phyloP scores from a whole-genome alignment of 2,888 invertebrate species.

The Dasypolia templi region DNA sequence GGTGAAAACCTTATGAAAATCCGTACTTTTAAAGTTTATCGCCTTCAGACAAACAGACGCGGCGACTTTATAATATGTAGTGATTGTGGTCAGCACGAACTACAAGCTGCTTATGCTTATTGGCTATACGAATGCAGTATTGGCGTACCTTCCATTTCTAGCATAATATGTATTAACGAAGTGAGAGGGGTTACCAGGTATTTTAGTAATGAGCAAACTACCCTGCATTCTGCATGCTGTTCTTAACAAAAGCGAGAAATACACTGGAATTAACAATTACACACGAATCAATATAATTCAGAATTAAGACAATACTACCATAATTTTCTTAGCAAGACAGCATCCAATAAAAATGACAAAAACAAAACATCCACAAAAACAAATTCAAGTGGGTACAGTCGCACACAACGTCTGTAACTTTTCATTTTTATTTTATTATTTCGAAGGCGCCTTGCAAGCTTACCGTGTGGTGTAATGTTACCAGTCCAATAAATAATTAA shows the following conservation, averaged over 20 bases:
- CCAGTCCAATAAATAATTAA: slow-evolving; percentile 66
- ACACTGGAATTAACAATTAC: slow-evolving; percentile 4
- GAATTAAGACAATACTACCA: slow-evolving; percentile 13
- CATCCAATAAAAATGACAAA: slow-evolving; percentile 13
- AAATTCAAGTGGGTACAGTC: slow-evolving; percentile 46
- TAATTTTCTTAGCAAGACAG: slow-evolving; percentile 22
- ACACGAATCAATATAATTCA: not conserved
- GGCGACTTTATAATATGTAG: too few relatives aligned
- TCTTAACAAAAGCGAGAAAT: not conserved
- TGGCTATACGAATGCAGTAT: not conserved
- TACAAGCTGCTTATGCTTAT: too few relatives aligned
- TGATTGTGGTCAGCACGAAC: too few relatives aligned
- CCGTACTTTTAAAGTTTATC: too few relatives aligned
- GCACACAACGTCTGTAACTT: slow-evolving; percentile 42
- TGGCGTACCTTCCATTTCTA: not conserved
- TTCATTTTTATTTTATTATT: slow-evolving; percentile 51
- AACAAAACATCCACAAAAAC: slow-evolving; percentile 15
- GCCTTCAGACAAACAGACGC: too few relatives aligned
- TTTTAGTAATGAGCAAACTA: not conserved
- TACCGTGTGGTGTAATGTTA: slow-evolving; percentile 63
- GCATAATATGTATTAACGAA: not conserved
- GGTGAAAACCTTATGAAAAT: not conserved
- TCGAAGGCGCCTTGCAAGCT: slow-evolving; percentile 45
- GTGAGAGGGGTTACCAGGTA: not conserved
- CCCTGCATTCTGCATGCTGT: not conserved